Evolutionary conservation across 2,113 vertebrate genomes (phyloP).

Genomic region (Cromileptes altivelis): DNA sequence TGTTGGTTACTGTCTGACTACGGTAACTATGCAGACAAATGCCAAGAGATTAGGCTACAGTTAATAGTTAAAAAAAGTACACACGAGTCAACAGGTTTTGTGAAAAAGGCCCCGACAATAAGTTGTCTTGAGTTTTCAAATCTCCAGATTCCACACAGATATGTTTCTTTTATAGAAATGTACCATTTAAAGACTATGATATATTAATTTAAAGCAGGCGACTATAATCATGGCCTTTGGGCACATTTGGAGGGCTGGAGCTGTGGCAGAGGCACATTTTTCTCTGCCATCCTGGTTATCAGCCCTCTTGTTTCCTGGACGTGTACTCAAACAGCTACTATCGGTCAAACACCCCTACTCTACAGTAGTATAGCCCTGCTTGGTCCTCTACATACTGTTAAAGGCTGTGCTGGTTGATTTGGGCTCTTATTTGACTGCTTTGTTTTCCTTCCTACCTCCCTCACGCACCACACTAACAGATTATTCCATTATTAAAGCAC

Average conservation of each 20-base stretch:
- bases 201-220: conserved; percentile 21
- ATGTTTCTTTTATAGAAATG: neutral
- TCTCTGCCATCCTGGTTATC: neutral
- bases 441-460: neutral
- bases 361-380: neutral
- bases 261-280: neutral
- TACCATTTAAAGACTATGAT: neutral
- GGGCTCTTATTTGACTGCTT: neutral
- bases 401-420: neutral
- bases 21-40: neutral
- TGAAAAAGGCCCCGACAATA: neutral
- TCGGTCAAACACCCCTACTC: neutral
- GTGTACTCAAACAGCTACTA: neutral
- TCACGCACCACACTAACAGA: neutral
- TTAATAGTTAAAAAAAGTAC: neutral
- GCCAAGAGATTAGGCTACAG: neutral
- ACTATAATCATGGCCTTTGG: neutral
- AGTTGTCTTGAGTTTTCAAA: neutral
- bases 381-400: neutral
- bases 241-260: neutral
- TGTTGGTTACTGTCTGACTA: too few relatives aligned
- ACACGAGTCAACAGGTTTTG: neutral
- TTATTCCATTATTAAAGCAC: conserved; percentile 17
- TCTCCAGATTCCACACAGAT: neutral
- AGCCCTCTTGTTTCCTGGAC: neutral